phyloP scores from a whole-genome alignment of 2,113 vertebrate genomes.

The Anolis carolinensis region DNA sequence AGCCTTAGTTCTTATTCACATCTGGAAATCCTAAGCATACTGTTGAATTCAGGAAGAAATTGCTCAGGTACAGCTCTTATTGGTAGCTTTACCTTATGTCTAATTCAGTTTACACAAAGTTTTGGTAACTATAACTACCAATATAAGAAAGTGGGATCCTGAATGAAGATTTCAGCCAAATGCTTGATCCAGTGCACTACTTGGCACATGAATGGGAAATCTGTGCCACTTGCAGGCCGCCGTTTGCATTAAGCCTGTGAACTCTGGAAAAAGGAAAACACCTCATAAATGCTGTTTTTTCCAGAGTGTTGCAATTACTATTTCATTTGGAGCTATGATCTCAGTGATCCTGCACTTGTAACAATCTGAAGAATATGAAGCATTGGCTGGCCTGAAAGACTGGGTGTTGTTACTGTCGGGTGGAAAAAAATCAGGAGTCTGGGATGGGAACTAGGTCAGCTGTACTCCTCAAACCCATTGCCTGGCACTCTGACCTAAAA shows the following conservation, averaged over 20 bases:
- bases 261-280: not conserved
- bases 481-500: slow-evolving; percentile 23
- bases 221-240: not conserved
- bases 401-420: not conserved
- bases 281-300: not conserved
- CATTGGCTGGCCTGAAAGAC: not conserved
- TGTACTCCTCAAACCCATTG: not conserved
- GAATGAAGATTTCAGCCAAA: not conserved
- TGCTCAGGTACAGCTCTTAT: too few species aligned
- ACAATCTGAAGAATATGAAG: not conserved
- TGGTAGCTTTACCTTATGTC: not conserved
- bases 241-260: not conserved
- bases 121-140: too few species aligned
- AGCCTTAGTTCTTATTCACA: not conserved
- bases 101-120: too few species aligned
- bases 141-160: not conserved
- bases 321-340: slow-evolving; percentile 11
- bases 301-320: not conserved
- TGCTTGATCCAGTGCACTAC: not conserved
- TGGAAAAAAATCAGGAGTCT: slow-evolving; percentile 6
- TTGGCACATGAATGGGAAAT: not conserved
- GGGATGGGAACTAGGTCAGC: slow-evolving; percentile 23
- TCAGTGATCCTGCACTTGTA: not conserved
- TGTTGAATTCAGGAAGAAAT: not conserved
- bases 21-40: too few species aligned